Evolutionary conservation across 2,888 invertebrate species (phyloP), one percentile per base, ranked within the genome.

Genomic region (Ormyrus nitidulus): DNA sequence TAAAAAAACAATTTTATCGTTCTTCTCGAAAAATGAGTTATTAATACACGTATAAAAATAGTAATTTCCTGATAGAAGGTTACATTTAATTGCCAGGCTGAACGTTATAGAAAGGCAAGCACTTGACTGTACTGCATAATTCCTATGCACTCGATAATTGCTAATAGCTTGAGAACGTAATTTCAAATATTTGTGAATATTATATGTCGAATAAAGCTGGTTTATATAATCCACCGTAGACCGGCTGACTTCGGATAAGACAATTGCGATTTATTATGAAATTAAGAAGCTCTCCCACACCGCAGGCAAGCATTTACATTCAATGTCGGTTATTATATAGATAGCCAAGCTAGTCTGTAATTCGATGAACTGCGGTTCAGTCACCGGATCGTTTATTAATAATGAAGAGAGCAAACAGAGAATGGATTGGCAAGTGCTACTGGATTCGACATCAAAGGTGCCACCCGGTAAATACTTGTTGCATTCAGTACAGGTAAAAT

Each of bases 1-100:
- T 53, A 10, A 53, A 53, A 19, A 58, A 58, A 48, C 13, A 70
- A 70, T 70, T 58, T 56, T 48, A 5, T 53, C 34, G 7, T 8
- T 69, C 34, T 34, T 34, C 34, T 34, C 34, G 34, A 34, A 34
- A 34, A 34, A 34, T 34, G 34, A 34, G 34, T 34, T 34, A 34
- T 34, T 34, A 34, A 34, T 34, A 34, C 34, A 34, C 34, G 6
- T 34, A 8, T 51, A 11, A 54, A 11, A n/a, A 11, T 46, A 56
- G 48, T 62, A 62, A 69, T 56, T 46, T 46, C 7, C 56, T 54
- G 2, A 13, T n/a, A n/a, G 53, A 68, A 51, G 44, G 53, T 10
- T 54, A 51, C 53, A 44, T 68, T 44, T 72, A 72, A 72, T 72
- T 64, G 72, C 54, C 62, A 72, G 72, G 53, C 53, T 44, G n/a